These are phyloP conservation scores for Parochlus steinenii DNA, from an alignment of 2,888 invertebrate species.

Conservation along the genomic window DNA sequence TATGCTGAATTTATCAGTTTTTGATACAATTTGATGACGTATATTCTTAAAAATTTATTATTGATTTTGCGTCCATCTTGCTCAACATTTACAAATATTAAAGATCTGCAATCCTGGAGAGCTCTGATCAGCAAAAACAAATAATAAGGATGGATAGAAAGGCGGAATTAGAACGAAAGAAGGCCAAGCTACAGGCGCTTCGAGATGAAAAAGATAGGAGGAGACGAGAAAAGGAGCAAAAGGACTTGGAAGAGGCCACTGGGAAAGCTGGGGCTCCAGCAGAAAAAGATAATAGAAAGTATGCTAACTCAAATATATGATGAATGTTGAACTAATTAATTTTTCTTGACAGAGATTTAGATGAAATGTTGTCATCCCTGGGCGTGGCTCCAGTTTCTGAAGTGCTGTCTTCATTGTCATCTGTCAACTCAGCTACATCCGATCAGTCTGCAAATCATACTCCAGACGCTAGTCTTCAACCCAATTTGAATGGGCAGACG, in stretches of 20 bases:
- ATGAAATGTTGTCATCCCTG: constrained; percentile 71
- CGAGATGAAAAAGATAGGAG: constrained; percentile 79
- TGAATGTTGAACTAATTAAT: constrained; percentile 1
- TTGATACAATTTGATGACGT: no score
- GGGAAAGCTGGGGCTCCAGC: constrained; percentile 26
- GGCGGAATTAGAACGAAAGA: constrained; percentile 84
- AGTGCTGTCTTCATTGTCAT: constrained; percentile 66
- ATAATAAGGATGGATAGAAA: constrained; percentile 47
- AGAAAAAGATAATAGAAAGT: constrained; percentile 30
- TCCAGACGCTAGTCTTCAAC: constrained; percentile 64
- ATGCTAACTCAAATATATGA: constrained; percentile 12
- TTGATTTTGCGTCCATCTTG: no score
- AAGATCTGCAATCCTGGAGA: constrained; percentile 13
- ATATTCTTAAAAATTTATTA: no score
- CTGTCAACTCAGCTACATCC: constrained; percentile 62
- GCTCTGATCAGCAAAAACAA: constrained; percentile 11
- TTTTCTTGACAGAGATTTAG: constrained; percentile 41
- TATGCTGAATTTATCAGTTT: no score
- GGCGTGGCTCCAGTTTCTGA: constrained; percentile 81
- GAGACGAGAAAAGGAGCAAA: constrained; percentile 69
- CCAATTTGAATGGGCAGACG: constrained; percentile 29
- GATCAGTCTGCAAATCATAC: constrained; percentile 63
- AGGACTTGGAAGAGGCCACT: constrained; percentile 62
- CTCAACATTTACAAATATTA: no score
- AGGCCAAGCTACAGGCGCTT: constrained; percentile 76